A percentile compares a stretch with the other conserved stretches of the same genome.
Conservation (phyloP, 2,113 vertebrate species). For the Muntiacus muntjak region DNA sequence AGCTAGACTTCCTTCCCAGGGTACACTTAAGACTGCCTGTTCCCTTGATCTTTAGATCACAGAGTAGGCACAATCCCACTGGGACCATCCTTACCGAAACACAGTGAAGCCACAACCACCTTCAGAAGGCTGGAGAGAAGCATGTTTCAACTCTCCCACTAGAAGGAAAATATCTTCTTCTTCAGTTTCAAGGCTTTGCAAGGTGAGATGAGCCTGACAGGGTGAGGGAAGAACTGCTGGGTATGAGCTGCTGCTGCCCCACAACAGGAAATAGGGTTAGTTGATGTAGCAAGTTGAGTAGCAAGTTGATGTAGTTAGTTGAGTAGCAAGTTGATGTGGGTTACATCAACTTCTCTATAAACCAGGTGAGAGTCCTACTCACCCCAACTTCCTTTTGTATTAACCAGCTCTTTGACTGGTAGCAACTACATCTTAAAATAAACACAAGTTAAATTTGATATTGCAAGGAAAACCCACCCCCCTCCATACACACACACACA, state of each 20-base stretch:
- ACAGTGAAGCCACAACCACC: neutral
- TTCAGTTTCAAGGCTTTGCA: neutral
- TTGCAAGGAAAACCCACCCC: neutral
- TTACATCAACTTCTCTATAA: neutral
- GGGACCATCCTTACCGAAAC: neutral
- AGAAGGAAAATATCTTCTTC: neutral
- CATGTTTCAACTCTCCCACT: neutral
- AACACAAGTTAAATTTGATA: neutral
- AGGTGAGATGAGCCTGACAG: neutral
- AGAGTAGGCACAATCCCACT: neutral
- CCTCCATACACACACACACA: neutral
- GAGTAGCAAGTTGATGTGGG: no score
- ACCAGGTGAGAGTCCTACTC: neutral
- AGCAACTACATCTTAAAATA: neutral
- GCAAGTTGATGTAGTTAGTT: no score
- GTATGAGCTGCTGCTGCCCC: neutral
- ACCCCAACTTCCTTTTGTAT: neutral
- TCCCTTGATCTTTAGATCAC: neutral
- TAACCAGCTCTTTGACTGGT: neutral
- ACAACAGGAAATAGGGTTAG: constrained; percentile 3
- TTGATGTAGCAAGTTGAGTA: no score
- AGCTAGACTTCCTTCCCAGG: neutral
- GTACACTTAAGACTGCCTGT: neutral
- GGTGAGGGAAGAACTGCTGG: neutral
- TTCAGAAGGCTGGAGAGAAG: neutral